Base-by-base conservation (phyloP, 2,888 invertebrate genomes). In the Parnassius mnemosyne region DNA sequence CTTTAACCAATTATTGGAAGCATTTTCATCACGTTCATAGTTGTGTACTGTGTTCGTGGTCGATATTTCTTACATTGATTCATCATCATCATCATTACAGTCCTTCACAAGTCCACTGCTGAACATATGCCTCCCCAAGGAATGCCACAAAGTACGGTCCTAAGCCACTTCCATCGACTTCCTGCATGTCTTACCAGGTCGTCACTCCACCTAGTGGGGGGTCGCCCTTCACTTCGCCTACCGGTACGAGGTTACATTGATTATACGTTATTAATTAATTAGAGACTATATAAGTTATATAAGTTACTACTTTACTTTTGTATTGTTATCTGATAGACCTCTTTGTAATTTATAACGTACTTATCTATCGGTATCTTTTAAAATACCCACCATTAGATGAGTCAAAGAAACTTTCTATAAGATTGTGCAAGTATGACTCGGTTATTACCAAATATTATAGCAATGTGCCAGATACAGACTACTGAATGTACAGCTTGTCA, bases 381-480 rank as follows among this genome's bases (percentile, higher is more conserved):
- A 60, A 63, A 59, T 60, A 56, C 41, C 59, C 47, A 55, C 60
- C 57, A 59, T 59, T 59, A 60, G 59, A 63, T 47, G 55, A 50
- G 51, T 25, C 55, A 55, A 61, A 61, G 68, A 76, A 74, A 77
- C 76, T 75, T 70, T 75, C 72, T 69, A 74, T 66, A 61, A 66
- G 53, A 71, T 84, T 84, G 80, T 72, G 77, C 77, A 83, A 83
- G 65, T 66, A 69, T 81, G 83, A 84, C 70, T 84, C 47, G 78
- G 83, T 80, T 79, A 80, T 81, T 77, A 75, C 77, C 76, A 76
- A 81, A 81, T 81, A 76, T 75, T 73, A 70, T 69, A 72, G 66
- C 59, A 60, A 55, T 55, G 55, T 59, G 46, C 46, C 47, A 11
- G 10, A 49, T 44, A 51, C 25, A 61, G 61, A 52, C 46, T 52